A percentile compares a stretch with the other conserved stretches of the same genome.
Evolutionary conservation across 2,888 invertebrate species (phyloP).

Genomic region (Craniophora ligustri): DNA sequence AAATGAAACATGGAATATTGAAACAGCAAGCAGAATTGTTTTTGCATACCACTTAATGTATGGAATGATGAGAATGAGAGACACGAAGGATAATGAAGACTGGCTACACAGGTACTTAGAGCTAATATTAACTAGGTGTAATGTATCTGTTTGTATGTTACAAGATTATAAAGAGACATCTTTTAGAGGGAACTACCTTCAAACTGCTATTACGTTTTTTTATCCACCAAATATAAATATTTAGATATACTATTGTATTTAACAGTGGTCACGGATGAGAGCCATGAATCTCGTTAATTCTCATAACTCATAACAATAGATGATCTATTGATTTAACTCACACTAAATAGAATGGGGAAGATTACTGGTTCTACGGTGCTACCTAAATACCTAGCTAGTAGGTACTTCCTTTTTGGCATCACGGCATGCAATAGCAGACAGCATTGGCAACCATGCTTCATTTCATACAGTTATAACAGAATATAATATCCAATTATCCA

Average conservation of each 20-base stretch:
- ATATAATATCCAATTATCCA: no score
- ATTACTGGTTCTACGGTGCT: conserved; percentile 15
- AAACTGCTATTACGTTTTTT: neutral
- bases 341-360: neutral
- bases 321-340: conserved; percentile 5
- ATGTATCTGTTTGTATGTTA: neutral
- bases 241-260: neutral
- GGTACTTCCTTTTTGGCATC: conserved; percentile 25
- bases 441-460: conserved; percentile 15
- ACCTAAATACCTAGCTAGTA: neutral
- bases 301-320: conserved; percentile 14
- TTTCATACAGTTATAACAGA: conserved; percentile 18
- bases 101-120: no score
- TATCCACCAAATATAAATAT: neutral
- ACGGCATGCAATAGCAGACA: conserved; percentile 13
- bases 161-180: neutral
- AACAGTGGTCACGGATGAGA: neutral
- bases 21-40: no score
- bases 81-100: no score
- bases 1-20: no score
- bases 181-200: neutral
- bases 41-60: no score
- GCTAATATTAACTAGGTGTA: no score
- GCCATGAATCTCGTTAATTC: conserved; percentile 8
- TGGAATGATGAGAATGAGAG: no score